phyloP scores from a whole-genome alignment of 2,888 invertebrate species.

The Ashinkailepas kermadecensis region DNA sequence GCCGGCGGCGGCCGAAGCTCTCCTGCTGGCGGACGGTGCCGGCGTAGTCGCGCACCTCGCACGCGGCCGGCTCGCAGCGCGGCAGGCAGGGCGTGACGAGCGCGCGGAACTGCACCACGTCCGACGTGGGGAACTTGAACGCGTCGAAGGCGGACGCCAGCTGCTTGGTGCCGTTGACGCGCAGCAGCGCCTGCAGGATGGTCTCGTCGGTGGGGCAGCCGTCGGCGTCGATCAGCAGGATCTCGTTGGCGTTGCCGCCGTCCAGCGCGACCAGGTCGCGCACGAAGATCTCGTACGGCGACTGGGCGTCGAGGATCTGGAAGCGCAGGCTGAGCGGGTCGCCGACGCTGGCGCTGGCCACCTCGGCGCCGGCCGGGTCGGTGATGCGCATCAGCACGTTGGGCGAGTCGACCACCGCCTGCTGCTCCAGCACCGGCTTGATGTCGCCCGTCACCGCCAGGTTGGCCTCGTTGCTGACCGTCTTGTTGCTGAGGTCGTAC shows the following conservation, averaged over 20 bases:
- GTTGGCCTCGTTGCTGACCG: slow-evolving; percentile 78
- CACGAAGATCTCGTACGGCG: slow-evolving; percentile 91
- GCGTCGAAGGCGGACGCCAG: slow-evolving; percentile 87
- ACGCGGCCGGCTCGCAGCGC: slow-evolving; percentile 82
- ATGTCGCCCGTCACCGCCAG: slow-evolving; percentile 75
- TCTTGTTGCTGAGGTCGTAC: slow-evolving; percentile 88
- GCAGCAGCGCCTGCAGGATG: slow-evolving; percentile 86
- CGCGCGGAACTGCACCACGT: slow-evolving; percentile 89
- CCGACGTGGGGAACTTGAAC: slow-evolving; percentile 94
- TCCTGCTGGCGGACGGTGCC: slow-evolving; percentile 73
- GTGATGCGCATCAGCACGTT: slow-evolving; percentile 72
- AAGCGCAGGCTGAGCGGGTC: slow-evolving; percentile 84
- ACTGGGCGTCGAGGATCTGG: slow-evolving; percentile 84
- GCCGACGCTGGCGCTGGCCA: slow-evolving; percentile 82
- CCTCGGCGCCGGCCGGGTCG: slow-evolving; percentile 63
- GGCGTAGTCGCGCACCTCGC: slow-evolving; percentile 72
- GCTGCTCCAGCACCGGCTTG: slow-evolving; percentile 74
- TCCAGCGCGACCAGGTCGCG: slow-evolving; percentile 91
- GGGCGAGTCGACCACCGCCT: slow-evolving; percentile 84
- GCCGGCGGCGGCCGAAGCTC: slow-evolving; percentile 74
- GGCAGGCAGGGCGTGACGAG: slow-evolving; percentile 91
- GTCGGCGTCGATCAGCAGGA: slow-evolving; percentile 79
- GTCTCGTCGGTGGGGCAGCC: slow-evolving; percentile 91
- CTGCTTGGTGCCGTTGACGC: slow-evolving; percentile 63
- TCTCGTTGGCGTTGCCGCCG: slow-evolving; percentile 85